Evolutionary conservation across 37 sponge, comb jelly and placozoan genomes (phyloP), one percentile per base, ranked within the genome.

Genomic region (Chondrosia reniformis): DNA sequence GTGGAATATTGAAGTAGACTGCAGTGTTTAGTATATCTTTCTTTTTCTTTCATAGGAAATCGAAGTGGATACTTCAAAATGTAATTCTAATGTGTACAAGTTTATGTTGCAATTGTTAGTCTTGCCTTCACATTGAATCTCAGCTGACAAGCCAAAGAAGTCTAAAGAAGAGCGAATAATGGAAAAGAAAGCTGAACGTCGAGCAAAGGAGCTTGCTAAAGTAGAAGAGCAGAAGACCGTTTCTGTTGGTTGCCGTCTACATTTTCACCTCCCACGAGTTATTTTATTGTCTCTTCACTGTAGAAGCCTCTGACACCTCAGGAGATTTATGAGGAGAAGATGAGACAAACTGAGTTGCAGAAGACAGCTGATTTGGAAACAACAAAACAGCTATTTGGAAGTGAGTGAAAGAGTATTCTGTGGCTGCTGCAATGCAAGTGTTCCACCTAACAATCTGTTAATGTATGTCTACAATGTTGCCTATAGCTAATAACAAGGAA

Each of bases 161-260:
- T 36, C 79, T 10, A 87, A 87, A 42, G 30, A 22, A 28, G 87
- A 87, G 37, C 55, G 87, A 49, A 81, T 87, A 37, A 79, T 73
- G n/a, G 87, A 87, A 44, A 81, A 81, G 74, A 87, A 87, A 77
- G 87, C 82, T 0, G 55, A 87, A 42, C 43, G 87, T 32, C 45
- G 83, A 62, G 79, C 57, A 8, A 37, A 65, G 41, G 81, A 81
- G 39, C 24, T 55, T 45, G 37, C 49, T n/a, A 56, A 38, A 49
- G 37, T 67, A 25, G 73, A 34, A 46, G 41, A 56, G 58, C 3
- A 56, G 3, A 28, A 56, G 45, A 10, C 30, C 24, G 45, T 41
- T 38, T 63, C 15, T 79, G n/a, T 71, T n/a, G 69, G 37, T 32
- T n/a, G 15, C 30, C 67, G 46, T 67, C 9, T 49, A 28, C 52